phyloP scores from a whole-genome alignment of 2,888 invertebrate genomes.

The Adela reaumurella region DNA sequence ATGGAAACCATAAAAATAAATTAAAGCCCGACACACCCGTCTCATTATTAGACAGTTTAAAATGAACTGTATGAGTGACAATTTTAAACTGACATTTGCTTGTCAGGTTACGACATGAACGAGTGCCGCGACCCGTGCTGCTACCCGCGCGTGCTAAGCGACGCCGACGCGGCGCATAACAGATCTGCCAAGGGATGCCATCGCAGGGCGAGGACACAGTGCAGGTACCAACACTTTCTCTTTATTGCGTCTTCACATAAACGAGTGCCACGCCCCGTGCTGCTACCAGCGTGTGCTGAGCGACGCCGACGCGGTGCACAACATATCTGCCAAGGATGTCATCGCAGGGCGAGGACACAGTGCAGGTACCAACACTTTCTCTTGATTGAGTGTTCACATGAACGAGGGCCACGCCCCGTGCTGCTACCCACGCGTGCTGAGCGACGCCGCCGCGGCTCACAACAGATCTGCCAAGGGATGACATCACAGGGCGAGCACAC shows the following conservation, averaged over 20 bases:
- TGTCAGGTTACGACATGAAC: constrained; percentile 73
- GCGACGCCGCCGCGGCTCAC: constrained; percentile 62
- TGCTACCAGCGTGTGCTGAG: constrained; percentile 86
- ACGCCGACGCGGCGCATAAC: constrained; percentile 65
- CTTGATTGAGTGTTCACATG: no score
- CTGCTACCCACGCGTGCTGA: constrained; percentile 85
- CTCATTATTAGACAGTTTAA: no score
- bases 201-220: constrained; percentile 71
- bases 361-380: constrained; percentile 56
- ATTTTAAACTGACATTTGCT: neutral
- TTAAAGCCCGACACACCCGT: no score
- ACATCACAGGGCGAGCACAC: no score
- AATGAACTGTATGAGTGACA: no score
- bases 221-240: constrained; percentile 56
- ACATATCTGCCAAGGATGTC: constrained; percentile 74
- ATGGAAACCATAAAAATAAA: no score
- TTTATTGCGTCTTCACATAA: no score
- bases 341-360: constrained; percentile 69
- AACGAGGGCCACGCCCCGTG: constrained; percentile 57
- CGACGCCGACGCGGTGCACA: constrained; percentile 63
- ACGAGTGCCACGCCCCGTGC: constrained; percentile 57
- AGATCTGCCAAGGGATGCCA: constrained; percentile 75
- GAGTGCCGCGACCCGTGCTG: constrained; percentile 95
- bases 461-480: constrained; percentile 70
- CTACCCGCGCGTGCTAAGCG: constrained; percentile 77